Evolutionary conservation across 2,797 vertebrate genomes (phyloP).

Genomic region (Lithobates sylvaticus): DNA sequence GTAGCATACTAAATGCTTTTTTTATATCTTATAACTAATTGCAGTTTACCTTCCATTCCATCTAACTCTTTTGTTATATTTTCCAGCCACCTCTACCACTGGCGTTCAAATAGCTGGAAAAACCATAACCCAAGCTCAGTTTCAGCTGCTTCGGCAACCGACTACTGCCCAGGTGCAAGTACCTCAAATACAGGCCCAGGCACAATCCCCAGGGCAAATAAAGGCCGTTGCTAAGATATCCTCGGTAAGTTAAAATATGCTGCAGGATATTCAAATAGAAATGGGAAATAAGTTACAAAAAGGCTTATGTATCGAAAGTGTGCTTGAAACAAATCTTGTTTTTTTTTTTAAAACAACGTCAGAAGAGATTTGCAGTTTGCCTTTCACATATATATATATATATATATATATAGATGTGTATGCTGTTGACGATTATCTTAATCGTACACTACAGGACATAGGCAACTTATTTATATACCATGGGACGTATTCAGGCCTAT

Average conservation of each 20-base stretch:
- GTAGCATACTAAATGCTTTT: slow-evolving; percentile 66
- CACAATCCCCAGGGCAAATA: slow-evolving; percentile 78
- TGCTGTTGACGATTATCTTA: too few species aligned
- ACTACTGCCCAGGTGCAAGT: slow-evolving; percentile 70
- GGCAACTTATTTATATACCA: too few species aligned
- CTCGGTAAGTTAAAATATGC: slow-evolving; percentile 74
- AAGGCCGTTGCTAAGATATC: slow-evolving; percentile 84
- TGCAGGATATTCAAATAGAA: too few species aligned
- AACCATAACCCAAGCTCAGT: slow-evolving; percentile 77
- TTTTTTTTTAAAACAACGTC: too few species aligned
- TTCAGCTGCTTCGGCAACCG: slow-evolving; percentile 73
- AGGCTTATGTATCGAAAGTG: too few species aligned
- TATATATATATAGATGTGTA: too few species aligned
- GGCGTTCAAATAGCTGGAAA: slow-evolving; percentile 81
- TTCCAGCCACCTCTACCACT: slow-evolving; percentile 68
- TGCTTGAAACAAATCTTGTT: too few species aligned
- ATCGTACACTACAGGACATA: too few species aligned
- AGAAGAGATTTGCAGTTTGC: too few species aligned
- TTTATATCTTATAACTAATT: not conserved
- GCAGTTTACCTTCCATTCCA: not conserved
- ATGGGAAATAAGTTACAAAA: too few species aligned
- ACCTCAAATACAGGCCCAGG: slow-evolving; percentile 78
- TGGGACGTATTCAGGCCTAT: too few species aligned
- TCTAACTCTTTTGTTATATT: not conserved
- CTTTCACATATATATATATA: too few species aligned